Conservation (phyloP, 2,797 vertebrate species). For the Natrix natrix region DNA sequence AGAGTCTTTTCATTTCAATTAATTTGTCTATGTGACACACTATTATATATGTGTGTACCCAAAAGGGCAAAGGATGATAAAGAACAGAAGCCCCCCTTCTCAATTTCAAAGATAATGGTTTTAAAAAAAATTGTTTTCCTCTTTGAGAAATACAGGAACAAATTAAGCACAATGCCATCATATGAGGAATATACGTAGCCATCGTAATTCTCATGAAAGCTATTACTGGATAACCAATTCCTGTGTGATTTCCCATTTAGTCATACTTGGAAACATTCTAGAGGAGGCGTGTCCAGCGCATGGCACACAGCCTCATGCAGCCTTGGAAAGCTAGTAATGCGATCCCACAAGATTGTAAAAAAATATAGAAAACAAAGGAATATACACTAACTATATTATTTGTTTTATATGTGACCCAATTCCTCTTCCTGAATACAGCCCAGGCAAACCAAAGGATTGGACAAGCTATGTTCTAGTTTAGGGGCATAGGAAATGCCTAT, state of each 20-base stretch:
- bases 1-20: neutral
- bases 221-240: neutral
- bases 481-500: neutral
- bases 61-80: neutral
- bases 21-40: neutral
- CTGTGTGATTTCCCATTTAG: slow-evolving; percentile 4
- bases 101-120: neutral
- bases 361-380: neutral
- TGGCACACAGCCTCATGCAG: neutral
- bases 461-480: neutral
- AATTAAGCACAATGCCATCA: neutral
- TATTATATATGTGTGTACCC: neutral
- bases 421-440: neutral
- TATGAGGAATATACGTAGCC: neutral
- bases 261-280: neutral
- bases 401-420: no score
- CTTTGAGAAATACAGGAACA: neutral
- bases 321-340: neutral
- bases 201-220: neutral
- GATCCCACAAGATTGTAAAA: neutral
- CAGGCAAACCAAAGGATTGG: neutral
- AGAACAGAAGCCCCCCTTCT: neutral
- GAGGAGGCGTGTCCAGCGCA: neutral
- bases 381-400: neutral
- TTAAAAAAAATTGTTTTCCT: neutral